Evolutionary conservation across 2,797 vertebrate genomes (phyloP), one percentile per base, ranked within the genome.

Genomic region (Loris lydekkerianus): DNA sequence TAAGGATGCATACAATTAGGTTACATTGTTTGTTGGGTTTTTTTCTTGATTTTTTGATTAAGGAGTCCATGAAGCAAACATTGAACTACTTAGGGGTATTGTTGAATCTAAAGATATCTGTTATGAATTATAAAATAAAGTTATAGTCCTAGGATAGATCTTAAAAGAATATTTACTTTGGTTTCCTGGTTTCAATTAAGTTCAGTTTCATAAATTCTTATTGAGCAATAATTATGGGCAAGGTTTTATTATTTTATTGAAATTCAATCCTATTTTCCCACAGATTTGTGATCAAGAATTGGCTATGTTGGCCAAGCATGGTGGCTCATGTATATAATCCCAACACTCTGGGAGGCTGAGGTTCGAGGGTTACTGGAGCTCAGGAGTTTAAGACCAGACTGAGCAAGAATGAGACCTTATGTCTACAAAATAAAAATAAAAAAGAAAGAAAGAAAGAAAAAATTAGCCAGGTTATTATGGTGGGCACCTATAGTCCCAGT

Each of bases 251-350:
- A 85, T 69, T 81, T 95, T 88, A 75, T 76, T 91, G 46, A 15
- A 65, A 34, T 75, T 58, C 31, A 69, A 46, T 69, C 43, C 4
- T 85, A 49, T 80, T 69, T 83, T 58, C 75, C 63, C 63, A 31
- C 34, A n/a, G 29, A 72, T 95, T 80, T 95, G 0, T 73, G 86
- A 89, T 89, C 8, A 94, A 91, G 9, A 93, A 91, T 86, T 93
- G 56, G n/a, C 43, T 91, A 4, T 77, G 67, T 72, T 56, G 49
- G 49, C 4, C 49, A 53, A 53, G 14, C 49, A 53, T 17, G 49
- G 49, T 53, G 49, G 49, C 49, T 53, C 49, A 53, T 14, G 49
- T 14, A 53, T 53, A 15, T 53, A 53, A 53, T 15, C 49, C 49
- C 15, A 53, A 53, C 49, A 53, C 49, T 15, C 49, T 53, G 49